Percentiles rank a stretch among this genome's conserved stretches.
Evolutionary conservation across 2,888 invertebrate genomes (phyloP).

Genomic region (Nowickia ferox): DNA sequence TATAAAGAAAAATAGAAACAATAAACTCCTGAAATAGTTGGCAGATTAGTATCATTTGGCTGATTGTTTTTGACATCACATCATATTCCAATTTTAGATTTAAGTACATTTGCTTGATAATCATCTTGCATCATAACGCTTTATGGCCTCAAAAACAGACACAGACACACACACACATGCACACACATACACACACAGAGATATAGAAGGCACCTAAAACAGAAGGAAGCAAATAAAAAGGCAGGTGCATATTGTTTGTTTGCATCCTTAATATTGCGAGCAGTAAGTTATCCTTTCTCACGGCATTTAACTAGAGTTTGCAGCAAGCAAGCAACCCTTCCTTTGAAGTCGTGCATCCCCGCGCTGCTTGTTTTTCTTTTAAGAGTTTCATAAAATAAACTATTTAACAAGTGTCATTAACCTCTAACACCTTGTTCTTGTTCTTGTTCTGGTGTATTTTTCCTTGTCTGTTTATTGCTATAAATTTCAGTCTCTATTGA

Average conservation of each 20-base stretch:
- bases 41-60: constrained; percentile 65
- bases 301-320: constrained; percentile 52
- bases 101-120: constrained; percentile 63
- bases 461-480: constrained; percentile 33
- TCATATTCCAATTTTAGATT: constrained; percentile 47
- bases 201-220: neutral
- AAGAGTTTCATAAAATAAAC: constrained; percentile 12
- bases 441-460: neutral
- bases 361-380: neutral
- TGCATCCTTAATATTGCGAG: constrained; percentile 36
- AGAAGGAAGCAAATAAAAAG: neutral
- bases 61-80: constrained; percentile 68
- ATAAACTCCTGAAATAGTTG: constrained; percentile 44
- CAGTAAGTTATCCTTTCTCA: constrained; percentile 67
- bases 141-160: neutral
- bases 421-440: constrained; percentile 68
- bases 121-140: constrained; percentile 29
- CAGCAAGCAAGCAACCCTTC: constrained; percentile 42
- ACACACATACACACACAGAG: neutral
- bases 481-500: constrained; percentile 48
- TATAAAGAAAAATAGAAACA: constrained; percentile 1
- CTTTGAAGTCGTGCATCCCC: constrained; percentile 30
- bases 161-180: neutral
- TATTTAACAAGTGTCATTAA: constrained; percentile 68
- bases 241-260: constrained; percentile 61